Base-by-base conservation (phyloP, 2,113 vertebrate species). In the Phycodurus eques region DNA sequence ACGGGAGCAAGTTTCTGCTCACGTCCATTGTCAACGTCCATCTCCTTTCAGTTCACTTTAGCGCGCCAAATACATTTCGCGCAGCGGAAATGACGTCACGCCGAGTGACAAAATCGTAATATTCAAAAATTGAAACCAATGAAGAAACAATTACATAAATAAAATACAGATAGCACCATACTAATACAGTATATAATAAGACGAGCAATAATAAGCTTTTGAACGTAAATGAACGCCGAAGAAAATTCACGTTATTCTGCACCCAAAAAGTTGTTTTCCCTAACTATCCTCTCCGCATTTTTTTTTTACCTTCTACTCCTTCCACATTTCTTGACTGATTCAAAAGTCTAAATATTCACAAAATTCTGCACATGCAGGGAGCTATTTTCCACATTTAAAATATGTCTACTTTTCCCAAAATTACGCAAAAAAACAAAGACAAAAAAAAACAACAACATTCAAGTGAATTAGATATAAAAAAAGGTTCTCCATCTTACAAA, bases 51-150 rank as follows among this genome's bases (percentile, higher is more conserved):
- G n/a, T 13, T 31, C n/a, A 43, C 33, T 70, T 68, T 1, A 1
- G 1, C 20, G 83, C 85, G 87, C 88, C 72, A 85, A 80, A 69
- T 14, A 12, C 0, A n/a, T 0, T 87, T 89, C 82, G 80, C 85
- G 67, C 63, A 83, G 80, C 76, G 90, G 87, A 89, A 85, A 9
- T 83, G 12, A 78, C 81, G 3, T 79, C 42, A 11, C 0, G 0
- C 0, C 9, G 1, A 62, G 9, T 6, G 0, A 43, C 43, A 42
- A 20, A n/a, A n/a, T 64, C 7, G 13, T 7, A 11, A 6, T 15
- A 39, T 8, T 43, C 11, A 7, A 15, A 12, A 8, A 35, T 33
- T 10, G 2, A 62, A 42, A 19, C 42, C 8, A 20, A 42, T 10
- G 11, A 35, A 19, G 9, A 22, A 57, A 9, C 11, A 5, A 59